Evolutionary conservation across 2,888 invertebrate species (phyloP).

Genomic region (Geotrupes spiniger): DNA sequence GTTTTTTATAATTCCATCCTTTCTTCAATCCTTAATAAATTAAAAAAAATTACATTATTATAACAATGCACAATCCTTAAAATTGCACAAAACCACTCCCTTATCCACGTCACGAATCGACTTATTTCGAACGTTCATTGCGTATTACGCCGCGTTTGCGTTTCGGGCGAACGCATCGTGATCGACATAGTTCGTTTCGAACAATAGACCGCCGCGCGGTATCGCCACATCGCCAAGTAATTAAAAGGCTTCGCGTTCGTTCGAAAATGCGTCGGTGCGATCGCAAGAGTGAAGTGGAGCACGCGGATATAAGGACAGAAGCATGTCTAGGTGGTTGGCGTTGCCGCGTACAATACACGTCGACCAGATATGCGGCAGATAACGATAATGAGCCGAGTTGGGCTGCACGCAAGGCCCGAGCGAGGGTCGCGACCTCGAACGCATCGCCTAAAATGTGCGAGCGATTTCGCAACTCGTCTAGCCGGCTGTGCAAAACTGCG

Average conservation of each 20-base stretch:
- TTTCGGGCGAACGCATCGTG: no score
- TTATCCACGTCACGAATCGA: no score
- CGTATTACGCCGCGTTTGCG: no score
- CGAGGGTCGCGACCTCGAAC: slow-evolving; percentile 27
- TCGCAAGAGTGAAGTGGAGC: not conserved
- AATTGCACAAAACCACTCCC: no score
- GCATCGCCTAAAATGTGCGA: slow-evolving; percentile 15
- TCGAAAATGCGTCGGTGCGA: not conserved
- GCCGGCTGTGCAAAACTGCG: slow-evolving; percentile 31
- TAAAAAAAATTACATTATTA: no score
- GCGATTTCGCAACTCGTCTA: slow-evolving; percentile 30
- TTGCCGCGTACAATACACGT: slow-evolving; percentile 23
- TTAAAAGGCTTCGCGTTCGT: not conserved
- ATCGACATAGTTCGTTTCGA: no score
- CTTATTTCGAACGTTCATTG: no score
- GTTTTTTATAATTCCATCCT: no score
- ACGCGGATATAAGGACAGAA: slow-evolving; percentile 5
- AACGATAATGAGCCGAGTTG: slow-evolving; percentile 22
- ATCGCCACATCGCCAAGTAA: no score
- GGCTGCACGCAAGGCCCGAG: slow-evolving; percentile 25
- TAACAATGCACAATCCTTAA: no score
- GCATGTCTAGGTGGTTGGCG: slow-evolving; percentile 18
- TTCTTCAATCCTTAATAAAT: no score
- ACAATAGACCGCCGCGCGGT: no score
- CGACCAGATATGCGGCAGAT: slow-evolving; percentile 22